These are phyloP conservation scores for Megalonaias nervosa DNA, from an alignment of 1,140 invertebrate species.

Conservation along the genomic window DNA sequence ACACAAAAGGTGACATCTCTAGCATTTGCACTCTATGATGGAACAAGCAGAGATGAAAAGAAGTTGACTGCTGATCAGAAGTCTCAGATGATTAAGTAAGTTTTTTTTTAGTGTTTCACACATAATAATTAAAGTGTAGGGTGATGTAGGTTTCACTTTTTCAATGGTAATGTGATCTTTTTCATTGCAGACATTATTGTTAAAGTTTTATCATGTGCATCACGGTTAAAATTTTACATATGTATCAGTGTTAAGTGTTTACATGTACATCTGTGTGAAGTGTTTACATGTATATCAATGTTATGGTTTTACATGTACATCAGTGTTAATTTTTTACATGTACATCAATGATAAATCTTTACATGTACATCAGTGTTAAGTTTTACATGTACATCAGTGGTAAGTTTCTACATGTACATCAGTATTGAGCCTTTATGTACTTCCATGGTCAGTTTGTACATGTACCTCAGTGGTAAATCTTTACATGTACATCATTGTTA, in stretches of 20 bases:
- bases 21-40: slow-evolving; percentile 94
- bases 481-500: too few relatives aligned
- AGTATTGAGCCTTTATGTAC: not conserved
- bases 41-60: slow-evolving; percentile 75
- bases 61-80: slow-evolving; percentile 81
- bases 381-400: not conserved
- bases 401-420: not conserved
- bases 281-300: not conserved
- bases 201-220: too few relatives aligned
- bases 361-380: too few relatives aligned
- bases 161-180: too few relatives aligned
- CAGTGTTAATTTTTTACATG: too few relatives aligned
- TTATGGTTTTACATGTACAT: not conserved
- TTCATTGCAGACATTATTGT: too few relatives aligned
- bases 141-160: too few relatives aligned
- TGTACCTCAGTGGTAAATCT: too few relatives aligned
- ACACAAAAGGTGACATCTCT: slow-evolving; percentile 95
- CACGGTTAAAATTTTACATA: not conserved
- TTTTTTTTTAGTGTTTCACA: not conserved
- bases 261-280: not conserved
- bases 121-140: too few relatives aligned
- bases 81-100: slow-evolving; percentile 78
- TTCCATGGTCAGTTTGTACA: not conserved
- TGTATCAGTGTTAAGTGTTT: not conserved
- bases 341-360: too few relatives aligned